Percentiles rank a stretch among this genome's conserved stretches.
These are phyloP conservation scores for Carpatolechia fugitivella DNA, from an alignment of 2,888 invertebrate genomes.

Conservation along the genomic window DNA sequence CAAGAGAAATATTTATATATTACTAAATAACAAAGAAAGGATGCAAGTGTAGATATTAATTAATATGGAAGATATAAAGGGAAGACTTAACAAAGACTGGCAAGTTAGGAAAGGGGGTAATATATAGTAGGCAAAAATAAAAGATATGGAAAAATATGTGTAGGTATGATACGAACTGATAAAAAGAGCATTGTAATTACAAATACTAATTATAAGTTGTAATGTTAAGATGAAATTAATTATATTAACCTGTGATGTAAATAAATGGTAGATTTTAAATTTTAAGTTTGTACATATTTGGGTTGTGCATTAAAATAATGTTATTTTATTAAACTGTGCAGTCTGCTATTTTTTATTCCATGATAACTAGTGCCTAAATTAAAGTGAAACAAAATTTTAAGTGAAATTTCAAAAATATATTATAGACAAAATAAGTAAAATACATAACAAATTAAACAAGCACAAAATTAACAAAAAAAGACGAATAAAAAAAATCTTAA, in stretches of 20 bases:
- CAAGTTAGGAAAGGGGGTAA: neutral
- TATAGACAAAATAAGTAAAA: neutral
- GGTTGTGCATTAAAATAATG: constrained; percentile 5
- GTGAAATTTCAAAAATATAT: neutral
- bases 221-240: too few species aligned
- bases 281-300: neutral
- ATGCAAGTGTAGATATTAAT: too few species aligned
- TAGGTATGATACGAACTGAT: neutral
- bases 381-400: neutral
- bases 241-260: too few species aligned
- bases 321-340: neutral
- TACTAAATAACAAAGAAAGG: too few species aligned
- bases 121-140: neutral
- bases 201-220: too few species aligned
- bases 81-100: constrained; percentile 5
- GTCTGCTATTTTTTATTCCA: neutral
- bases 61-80: neutral
- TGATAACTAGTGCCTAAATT: neutral
- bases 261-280: too few species aligned
- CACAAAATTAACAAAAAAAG: neutral
- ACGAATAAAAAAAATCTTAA: constrained; percentile 9
- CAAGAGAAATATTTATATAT: too few species aligned
- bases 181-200: neutral
- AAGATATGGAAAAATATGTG: neutral
- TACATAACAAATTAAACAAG: neutral